Evolutionary conservation across 2,797 vertebrate genomes (phyloP), one percentile per base, ranked within the genome.

Genomic region (Cynodonichthys magdalenae): DNA sequence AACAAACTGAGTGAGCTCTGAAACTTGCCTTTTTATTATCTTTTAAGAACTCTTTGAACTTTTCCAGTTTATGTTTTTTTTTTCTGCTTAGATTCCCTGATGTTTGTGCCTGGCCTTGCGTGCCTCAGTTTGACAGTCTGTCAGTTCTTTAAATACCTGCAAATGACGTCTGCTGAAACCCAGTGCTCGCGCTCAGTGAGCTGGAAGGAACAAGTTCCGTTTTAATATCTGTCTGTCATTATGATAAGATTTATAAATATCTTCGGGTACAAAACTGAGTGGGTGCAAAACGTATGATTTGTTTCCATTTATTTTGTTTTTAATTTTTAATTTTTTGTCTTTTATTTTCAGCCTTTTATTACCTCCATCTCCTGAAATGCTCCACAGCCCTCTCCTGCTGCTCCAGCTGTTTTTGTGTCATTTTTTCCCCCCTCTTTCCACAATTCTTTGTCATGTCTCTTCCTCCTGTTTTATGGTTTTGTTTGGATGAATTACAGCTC

Each of bases 91-190:
- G 29, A 62, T 51, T 10, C 6, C 53, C n/a, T 68, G 60, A 71
- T 7, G 15, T 80, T 47, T 59, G 17, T 28, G n/a, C 19, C 14
- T 3, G 1, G 19, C 52, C 45, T 71, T 2, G 56, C 48, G 34
- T 81, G 84, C 69, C 9, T 10, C 11, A 41, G 58, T 57, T 54
- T 46, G 42, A 39, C 49, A 53, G 18, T 63, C 64, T 27, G 67
- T 60, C 1, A 11, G n/a, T 54, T 78, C 79, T 75, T 81, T 82
- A 79, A 83, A 70, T 77, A 83, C 80, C 56, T 68, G 47, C 70
- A 20, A 50, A 71, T 77, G 74, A 83, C 59, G 53, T 63, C 24
- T 3, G 15, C 19, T 1, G 49, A 67, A 19, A 27, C 6, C 9
- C n/a, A 4, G 45, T 8, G 5, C 66, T 74, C 14, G 24, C 14